Conservation (phyloP, 2,888 invertebrate species). For the Lamellibrachia columna region DNA sequence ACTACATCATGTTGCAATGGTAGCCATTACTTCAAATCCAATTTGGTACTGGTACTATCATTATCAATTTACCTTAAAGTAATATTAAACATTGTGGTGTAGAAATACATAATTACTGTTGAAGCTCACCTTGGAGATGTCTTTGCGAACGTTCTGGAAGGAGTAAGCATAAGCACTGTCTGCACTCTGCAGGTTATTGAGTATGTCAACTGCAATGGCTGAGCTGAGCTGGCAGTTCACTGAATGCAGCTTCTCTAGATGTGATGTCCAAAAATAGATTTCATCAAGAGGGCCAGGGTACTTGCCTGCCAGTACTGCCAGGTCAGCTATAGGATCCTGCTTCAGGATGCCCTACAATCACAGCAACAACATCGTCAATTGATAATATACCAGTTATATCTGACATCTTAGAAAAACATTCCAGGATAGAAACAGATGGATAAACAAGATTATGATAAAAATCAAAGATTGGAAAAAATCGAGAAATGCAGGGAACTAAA, state of each 20-base stretch:
- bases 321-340: constrained; percentile 59
- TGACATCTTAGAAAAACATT: background rate
- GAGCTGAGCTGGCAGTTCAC: constrained; percentile 61
- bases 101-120: background rate
- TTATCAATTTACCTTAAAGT: background rate
- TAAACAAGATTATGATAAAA: too few relatives aligned
- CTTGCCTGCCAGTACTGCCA: constrained; percentile 53
- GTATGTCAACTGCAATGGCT: constrained; percentile 61
- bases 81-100: background rate
- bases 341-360: constrained; percentile 55
- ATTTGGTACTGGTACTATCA: too few relatives aligned
- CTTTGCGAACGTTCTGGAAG: constrained; percentile 58
- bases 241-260: constrained; percentile 58
- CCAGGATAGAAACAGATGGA: too few relatives aligned
- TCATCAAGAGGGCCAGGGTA: constrained; percentile 64
- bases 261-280: constrained; percentile 61
- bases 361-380: background rate
- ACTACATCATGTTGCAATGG: too few relatives aligned
- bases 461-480: too few relatives aligned
- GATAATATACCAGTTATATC: background rate
- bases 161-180: constrained; percentile 63
- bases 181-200: constrained; percentile 62
- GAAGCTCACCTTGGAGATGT: constrained; percentile 57
- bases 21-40: too few relatives aligned
- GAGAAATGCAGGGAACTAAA: too few relatives aligned